Evolutionary conservation across 2,113 vertebrate species (phyloP).

Genomic region (Channa maculata): DNA sequence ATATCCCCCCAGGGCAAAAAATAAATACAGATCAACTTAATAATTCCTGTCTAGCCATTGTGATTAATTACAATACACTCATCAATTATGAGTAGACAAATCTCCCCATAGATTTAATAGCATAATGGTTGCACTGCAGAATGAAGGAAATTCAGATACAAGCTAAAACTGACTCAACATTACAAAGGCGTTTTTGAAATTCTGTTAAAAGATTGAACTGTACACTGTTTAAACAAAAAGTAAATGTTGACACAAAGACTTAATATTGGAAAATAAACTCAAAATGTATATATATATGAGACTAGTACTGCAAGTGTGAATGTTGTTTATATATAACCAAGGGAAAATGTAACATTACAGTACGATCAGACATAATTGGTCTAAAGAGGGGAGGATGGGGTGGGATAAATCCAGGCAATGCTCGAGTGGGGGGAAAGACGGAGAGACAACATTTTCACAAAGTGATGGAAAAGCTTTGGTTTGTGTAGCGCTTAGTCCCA

Average conservation of each 20-base stretch:
- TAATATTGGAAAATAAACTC: neutral
- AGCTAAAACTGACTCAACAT: constrained; percentile 20
- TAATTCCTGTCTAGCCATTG: constrained; percentile 67
- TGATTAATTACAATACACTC: constrained; percentile 75
- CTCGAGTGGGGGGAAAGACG: neutral
- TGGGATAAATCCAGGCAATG: too few relatives aligned
- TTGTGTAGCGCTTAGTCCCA: constrained; percentile 27
- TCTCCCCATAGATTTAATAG: constrained; percentile 47
- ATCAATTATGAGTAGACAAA: constrained; percentile 69
- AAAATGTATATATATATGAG: too few relatives aligned
- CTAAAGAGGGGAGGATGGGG: too few relatives aligned
- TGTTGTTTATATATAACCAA: too few relatives aligned
- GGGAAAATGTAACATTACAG: too few relatives aligned
- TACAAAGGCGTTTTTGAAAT: neutral
- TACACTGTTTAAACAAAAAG: neutral
- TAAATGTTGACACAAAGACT: neutral
- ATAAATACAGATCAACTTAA: constrained; percentile 78
- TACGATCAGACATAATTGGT: too few relatives aligned
- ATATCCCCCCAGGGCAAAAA: constrained; percentile 66
- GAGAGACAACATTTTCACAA: constrained; percentile 40
- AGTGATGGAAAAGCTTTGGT: constrained; percentile 46
- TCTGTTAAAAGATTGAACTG: neutral
- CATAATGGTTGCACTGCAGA: constrained; percentile 43
- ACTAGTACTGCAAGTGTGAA: too few relatives aligned
- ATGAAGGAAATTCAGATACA: constrained; percentile 16